phyloP scores from a whole-genome alignment of 1,140 invertebrate genomes.

The Steinernema khuongi region DNA sequence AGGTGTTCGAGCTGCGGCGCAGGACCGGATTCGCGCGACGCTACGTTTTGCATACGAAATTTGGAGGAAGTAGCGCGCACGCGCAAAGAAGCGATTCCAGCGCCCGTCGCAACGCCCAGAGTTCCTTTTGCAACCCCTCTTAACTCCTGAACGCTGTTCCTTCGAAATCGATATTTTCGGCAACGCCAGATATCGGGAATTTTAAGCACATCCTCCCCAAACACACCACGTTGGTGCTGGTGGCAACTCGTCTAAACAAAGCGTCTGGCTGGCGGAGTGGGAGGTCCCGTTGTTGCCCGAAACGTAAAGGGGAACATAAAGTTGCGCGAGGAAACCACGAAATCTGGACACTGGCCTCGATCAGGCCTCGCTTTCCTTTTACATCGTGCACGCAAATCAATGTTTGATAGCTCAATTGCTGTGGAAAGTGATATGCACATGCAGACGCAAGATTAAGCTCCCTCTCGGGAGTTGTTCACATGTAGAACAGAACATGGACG shows the following conservation, averaged over 20 bases:
- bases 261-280: not conserved
- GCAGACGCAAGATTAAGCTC: too few relatives aligned
- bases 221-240: not conserved
- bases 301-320: too few relatives aligned
- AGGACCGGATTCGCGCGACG: not conserved
- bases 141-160: conserved; percentile 5
- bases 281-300: too few relatives aligned
- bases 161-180: conserved; percentile 8
- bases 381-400: too few relatives aligned
- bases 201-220: not conserved
- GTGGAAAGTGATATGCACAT: too few relatives aligned
- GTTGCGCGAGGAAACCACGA: too few relatives aligned
- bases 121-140: not conserved
- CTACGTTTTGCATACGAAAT: not conserved
- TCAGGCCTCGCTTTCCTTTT: too few relatives aligned
- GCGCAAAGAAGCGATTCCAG: not conserved
- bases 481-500: not conserved
- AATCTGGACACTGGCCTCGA: too few relatives aligned
- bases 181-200: not conserved
- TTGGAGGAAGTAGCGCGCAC: not conserved
- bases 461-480: too few relatives aligned
- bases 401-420: too few relatives aligned
- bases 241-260: not conserved
- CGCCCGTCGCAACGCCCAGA: not conserved
- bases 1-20: too few relatives aligned